phyloP scores from a whole-genome alignment of 92 coral and sea anemone genomes.

The Hydrozoanthus gracilis region DNA sequence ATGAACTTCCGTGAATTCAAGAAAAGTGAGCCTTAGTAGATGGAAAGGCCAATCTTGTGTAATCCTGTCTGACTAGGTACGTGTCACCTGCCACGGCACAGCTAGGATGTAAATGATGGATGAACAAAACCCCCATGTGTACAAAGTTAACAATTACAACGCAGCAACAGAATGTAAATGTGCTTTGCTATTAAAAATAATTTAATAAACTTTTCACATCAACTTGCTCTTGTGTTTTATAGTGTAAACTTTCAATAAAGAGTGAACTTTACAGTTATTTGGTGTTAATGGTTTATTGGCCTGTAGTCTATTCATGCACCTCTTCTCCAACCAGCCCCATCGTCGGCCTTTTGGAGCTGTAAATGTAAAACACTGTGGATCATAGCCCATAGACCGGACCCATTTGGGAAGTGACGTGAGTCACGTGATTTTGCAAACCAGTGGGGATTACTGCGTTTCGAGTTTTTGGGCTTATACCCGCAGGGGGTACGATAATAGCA shows the following conservation, averaged over 20 bases:
- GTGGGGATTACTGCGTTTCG: no score
- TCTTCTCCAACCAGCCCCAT: neutral
- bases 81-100: constrained; percentile 6
- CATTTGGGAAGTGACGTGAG: no score
- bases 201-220: constrained; percentile 70
- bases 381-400: no score
- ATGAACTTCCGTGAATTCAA: neutral
- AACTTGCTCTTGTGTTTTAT: constrained; percentile 39
- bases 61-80: neutral
- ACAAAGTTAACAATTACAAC: constrained; percentile 69
- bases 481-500: no score
- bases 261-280: constrained; percentile 30
- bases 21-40: constrained; percentile 31
- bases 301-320: neutral
- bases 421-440: no score
- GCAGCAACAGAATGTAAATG: constrained; percentile 83
- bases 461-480: no score
- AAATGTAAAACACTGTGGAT: no score
- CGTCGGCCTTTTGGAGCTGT: no score
- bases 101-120: constrained; percentile 91
- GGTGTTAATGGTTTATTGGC: neutral
- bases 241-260: constrained; percentile 44
- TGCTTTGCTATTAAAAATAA: constrained; percentile 87
- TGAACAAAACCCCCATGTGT: constrained; percentile 47
- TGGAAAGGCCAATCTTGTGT: neutral